Percentiles rank a stretch among this genome's conserved stretches.
phyloP scores from a whole-genome alignment of 2,113 vertebrate genomes.

The Noctilio leporinus region DNA sequence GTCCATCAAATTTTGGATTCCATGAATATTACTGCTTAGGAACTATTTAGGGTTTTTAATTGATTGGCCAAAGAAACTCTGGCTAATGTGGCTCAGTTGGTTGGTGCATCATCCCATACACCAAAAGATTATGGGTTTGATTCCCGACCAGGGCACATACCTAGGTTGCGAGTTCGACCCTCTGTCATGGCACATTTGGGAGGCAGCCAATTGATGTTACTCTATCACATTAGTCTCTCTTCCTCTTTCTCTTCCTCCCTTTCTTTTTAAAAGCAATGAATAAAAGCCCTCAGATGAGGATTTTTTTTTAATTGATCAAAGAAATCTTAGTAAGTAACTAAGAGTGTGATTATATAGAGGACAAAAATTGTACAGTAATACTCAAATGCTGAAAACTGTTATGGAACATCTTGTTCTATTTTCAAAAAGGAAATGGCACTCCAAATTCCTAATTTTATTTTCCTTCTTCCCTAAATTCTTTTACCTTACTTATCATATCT shows the following conservation, averaged over 20 bases:
- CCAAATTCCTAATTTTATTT: not conserved
- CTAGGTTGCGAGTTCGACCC: too few species aligned
- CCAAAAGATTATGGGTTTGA: too few species aligned
- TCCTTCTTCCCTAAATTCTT: not conserved
- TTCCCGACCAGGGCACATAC: too few species aligned
- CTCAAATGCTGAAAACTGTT: not conserved
- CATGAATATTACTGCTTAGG: not conserved
- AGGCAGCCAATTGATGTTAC: too few species aligned
- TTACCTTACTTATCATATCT: not conserved
- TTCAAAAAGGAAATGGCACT: not conserved
- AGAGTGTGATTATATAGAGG: not conserved
- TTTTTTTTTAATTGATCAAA: not conserved
- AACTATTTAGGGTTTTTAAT: not conserved
- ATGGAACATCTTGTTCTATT: not conserved
- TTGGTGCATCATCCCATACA: too few species aligned
- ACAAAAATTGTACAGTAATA: not conserved
- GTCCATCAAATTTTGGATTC: not conserved
- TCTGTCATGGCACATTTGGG: too few species aligned
- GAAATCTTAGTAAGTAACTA: not conserved
- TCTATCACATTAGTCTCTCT: too few species aligned
- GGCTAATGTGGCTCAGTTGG: too few species aligned
- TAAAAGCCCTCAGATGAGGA: too few species aligned
- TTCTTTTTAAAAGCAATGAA: too few species aligned
- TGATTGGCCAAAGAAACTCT: not conserved
- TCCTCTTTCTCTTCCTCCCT: too few species aligned